phyloP scores from a whole-genome alignment of 2,113 vertebrate species.

The Brachypteracias leptosomus region DNA sequence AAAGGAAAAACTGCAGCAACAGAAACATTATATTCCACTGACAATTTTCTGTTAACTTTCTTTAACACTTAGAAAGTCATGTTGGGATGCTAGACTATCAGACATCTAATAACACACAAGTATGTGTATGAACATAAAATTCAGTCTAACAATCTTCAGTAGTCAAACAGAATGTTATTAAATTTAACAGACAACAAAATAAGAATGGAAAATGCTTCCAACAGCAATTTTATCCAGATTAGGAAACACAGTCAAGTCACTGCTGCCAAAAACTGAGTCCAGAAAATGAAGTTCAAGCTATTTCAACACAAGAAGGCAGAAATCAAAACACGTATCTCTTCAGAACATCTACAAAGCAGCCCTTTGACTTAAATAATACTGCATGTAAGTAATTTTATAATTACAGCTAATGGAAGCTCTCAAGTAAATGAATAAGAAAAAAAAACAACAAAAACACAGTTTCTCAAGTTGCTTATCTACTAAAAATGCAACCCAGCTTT shows the following conservation, averaged over 20 bases:
- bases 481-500: background rate
- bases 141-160: background rate
- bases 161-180: background rate
- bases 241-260: background rate
- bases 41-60: background rate
- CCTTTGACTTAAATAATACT: background rate
- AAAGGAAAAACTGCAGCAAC: background rate
- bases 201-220: background rate
- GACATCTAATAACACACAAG: background rate
- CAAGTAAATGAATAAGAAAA: no score
- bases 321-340: background rate
- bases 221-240: background rate
- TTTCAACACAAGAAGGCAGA: background rate
- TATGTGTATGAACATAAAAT: background rate
- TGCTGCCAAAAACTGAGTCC: background rate
- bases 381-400: rapidly evolving
- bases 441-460: background rate
- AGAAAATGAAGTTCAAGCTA: background rate
- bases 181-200: background rate
- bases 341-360: background rate
- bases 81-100: background rate
- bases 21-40: background rate
- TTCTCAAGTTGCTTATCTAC: background rate
- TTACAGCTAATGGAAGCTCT: no score
- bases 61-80: background rate